These are phyloP conservation scores for Lysandra coridon DNA, from an alignment of 2,888 invertebrate genomes.

Conservation along the genomic window DNA sequence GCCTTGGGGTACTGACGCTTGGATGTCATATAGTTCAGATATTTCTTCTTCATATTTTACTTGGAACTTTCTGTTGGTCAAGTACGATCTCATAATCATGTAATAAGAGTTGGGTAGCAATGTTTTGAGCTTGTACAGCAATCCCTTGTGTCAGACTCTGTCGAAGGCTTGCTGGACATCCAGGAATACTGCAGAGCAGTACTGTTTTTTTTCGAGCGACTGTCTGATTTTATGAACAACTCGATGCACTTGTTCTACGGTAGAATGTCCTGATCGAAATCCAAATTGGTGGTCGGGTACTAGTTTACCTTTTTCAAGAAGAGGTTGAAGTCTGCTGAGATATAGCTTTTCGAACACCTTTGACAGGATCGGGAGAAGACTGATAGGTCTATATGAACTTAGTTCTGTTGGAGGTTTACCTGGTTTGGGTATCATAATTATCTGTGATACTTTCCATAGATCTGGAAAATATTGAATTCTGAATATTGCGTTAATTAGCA, in stretches of 20 bases:
- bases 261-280: neutral
- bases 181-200: neutral
- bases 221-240: neutral
- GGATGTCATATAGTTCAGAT: neutral
- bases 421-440: neutral
- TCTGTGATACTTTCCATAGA: neutral
- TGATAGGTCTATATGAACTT: neutral
- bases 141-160: too few relatives aligned
- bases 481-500: neutral
- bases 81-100: too few relatives aligned
- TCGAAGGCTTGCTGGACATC: too few relatives aligned
- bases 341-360: neutral
- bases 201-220: neutral
- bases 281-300: neutral
- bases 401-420: neutral
- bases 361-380: neutral
- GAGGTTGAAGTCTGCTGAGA: neutral
- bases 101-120: too few relatives aligned
- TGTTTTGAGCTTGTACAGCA: too few relatives aligned
- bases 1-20: neutral
- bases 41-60: neutral
- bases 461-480: neutral
- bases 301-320: neutral
- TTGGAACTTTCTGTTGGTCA: too few relatives aligned
- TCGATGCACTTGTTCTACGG: neutral